Conservation (phyloP, 1,140 invertebrate genomes). For the Nasonia longicornis region DNA sequence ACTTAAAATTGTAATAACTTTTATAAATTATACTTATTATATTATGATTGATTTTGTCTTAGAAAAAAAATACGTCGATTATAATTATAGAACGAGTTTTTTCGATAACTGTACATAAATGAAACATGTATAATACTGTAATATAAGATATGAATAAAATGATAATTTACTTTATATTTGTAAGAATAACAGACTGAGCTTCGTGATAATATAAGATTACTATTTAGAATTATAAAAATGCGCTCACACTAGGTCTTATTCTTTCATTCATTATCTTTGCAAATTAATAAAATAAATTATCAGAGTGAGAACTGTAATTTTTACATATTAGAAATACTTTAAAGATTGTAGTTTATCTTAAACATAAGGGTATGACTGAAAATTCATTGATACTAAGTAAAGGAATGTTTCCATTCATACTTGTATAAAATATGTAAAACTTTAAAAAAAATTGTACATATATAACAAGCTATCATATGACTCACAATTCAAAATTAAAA, state of each 20-base stretch:
- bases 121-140: constrained; percentile 16
- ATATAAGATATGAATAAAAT: constrained; percentile 9
- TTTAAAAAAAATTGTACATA: too few species aligned
- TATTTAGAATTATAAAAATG: background rate
- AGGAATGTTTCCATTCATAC: too few species aligned
- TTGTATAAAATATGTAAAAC: too few species aligned
- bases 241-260: background rate
- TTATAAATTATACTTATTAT: background rate
- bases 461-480: too few species aligned
- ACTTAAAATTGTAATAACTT: background rate
- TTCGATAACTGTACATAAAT: constrained; percentile 1
- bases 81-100: background rate
- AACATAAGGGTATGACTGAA: too few species aligned
- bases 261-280: background rate
- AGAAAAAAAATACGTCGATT: background rate
- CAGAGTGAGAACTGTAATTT: too few species aligned
- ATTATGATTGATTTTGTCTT: background rate
- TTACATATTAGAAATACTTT: too few species aligned
- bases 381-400: too few species aligned
- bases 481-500: too few species aligned
- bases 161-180: constrained; percentile 24
- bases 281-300: too few species aligned
- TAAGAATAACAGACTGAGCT: background rate
- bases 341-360: too few species aligned
- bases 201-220: background rate